Evolutionary conservation across 2,113 vertebrate species (phyloP).

Genomic region (Aleadryas rufinucha): DNA sequence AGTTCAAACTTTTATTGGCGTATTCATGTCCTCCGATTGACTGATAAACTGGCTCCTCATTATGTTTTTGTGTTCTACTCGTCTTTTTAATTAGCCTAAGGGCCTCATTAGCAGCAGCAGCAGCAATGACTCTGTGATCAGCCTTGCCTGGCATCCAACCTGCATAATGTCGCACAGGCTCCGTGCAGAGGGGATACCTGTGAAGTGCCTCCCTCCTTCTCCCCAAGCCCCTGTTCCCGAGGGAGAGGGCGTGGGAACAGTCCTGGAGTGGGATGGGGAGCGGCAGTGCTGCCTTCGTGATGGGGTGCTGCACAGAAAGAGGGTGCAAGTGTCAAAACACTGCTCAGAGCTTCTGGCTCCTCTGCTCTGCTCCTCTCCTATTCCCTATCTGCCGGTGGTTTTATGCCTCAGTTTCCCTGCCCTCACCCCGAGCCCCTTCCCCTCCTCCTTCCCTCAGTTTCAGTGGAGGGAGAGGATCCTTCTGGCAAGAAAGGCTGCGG

Average conservation of each 20-base stretch:
- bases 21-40: slow-evolving; percentile 56
- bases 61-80: slow-evolving; percentile 63
- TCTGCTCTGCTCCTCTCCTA: neutral
- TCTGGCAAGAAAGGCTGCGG: neutral
- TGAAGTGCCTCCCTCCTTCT: neutral
- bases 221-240: rapidly evolving
- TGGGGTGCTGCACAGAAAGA: neutral
- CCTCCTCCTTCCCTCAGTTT: neutral
- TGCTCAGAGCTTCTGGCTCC: neutral
- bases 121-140: slow-evolving; percentile 59
- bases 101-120: slow-evolving; percentile 64
- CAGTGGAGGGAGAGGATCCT: neutral
- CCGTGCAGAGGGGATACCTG: neutral
- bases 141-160: slow-evolving; percentile 52
- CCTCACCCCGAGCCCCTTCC: rapidly evolving
- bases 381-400: rapidly evolving
- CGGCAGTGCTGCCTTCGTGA: rapidly evolving
- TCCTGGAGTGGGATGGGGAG: neutral
- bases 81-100: slow-evolving; percentile 71
- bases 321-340: neutral
- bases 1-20: slow-evolving; percentile 48
- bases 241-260: neutral
- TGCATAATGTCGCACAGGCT: neutral
- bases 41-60: slow-evolving; percentile 62
- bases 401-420: neutral